Percentiles rank a stretch among this genome's conserved stretches.
phyloP scores from a whole-genome alignment of 2,797 vertebrate species.

The Simalia tracyae region DNA sequence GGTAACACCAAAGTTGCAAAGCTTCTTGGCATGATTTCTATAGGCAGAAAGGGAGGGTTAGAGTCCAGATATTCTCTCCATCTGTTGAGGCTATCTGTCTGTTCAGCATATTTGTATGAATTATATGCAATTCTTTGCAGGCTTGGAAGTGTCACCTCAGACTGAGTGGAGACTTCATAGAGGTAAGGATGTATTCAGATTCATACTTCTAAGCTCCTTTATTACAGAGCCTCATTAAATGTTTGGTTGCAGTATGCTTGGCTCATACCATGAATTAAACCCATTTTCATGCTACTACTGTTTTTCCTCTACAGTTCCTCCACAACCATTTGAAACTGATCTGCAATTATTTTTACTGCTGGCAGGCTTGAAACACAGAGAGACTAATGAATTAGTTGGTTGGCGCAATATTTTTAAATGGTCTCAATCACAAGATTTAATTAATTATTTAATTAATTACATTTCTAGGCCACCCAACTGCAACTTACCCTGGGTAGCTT shows the following conservation, averaged over 20 bases:
- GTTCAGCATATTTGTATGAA: neutral
- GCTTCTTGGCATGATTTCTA: conserved; percentile 17
- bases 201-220: neutral
- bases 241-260: neutral
- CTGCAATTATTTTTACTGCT: neutral
- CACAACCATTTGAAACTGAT: neutral
- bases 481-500: neutral
- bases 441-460: neutral
- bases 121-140: neutral
- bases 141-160: neutral
- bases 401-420: neutral
- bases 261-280: neutral
- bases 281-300: neutral
- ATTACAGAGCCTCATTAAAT: neutral
- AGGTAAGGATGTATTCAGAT: no score
- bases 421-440: neutral
- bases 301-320: neutral
- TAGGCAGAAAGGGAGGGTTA: neutral
- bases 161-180: neutral
- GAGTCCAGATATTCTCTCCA: neutral
- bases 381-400: neutral
- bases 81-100: neutral
- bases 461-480: neutral
- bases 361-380: neutral
- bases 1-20: neutral